Evolutionary conservation across 2,888 invertebrate species (phyloP).

Genomic region (Drosophila gaucha): DNA sequence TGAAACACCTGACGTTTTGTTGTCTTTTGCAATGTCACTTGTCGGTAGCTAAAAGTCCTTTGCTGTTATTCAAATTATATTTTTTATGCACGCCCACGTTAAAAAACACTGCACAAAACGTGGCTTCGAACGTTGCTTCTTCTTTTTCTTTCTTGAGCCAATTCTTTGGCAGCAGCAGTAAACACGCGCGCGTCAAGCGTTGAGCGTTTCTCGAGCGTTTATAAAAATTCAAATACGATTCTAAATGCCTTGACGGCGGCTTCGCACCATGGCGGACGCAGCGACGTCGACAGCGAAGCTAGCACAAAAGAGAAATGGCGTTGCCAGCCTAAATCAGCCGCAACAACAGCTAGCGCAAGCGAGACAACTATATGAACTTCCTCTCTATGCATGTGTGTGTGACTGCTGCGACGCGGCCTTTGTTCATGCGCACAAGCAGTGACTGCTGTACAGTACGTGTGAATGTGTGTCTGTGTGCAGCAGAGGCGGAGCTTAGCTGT

Average conservation of each 20-base stretch:
- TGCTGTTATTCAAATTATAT: constrained; percentile 1
- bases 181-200: constrained; percentile 75
- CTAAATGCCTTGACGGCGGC: constrained; percentile 67
- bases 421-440: constrained; percentile 53
- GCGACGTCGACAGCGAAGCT: constrained; percentile 43
- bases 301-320: constrained; percentile 63
- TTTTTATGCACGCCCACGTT: constrained; percentile 22
- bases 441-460: background rate
- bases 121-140: background rate
- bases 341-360: constrained; percentile 43
- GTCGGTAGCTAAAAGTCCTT: constrained; percentile 43
- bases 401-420: constrained; percentile 41
- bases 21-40: constrained; percentile 26
- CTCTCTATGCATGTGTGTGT: constrained; percentile 19
- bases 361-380: constrained; percentile 54
- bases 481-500: constrained; percentile 47
- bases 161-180: constrained; percentile 30
- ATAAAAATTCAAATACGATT: constrained; percentile 83
- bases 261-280: constrained; percentile 50
- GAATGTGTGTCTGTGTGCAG: constrained; percentile 12
- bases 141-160: constrained; percentile 8
- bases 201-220: constrained; percentile 80
- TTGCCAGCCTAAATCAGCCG: constrained; percentile 19
- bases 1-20: constrained; percentile 32
- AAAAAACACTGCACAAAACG: constrained; percentile 35